These are phyloP conservation scores for Phocoena phocoena DNA, from an alignment of 2,113 vertebrate genomes.

Conservation along the genomic window DNA sequence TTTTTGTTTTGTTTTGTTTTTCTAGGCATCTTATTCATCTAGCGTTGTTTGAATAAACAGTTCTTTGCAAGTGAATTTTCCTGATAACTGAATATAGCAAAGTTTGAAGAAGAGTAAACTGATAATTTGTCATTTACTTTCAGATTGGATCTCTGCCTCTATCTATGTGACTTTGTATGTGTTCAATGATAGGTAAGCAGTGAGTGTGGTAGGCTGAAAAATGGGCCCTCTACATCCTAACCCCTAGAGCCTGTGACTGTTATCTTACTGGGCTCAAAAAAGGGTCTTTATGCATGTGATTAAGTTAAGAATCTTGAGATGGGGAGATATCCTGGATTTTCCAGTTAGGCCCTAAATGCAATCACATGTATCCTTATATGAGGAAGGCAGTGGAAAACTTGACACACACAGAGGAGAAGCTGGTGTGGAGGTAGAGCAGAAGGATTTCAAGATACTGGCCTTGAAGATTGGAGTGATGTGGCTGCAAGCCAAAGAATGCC, in stretches of 20 bases:
- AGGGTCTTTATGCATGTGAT: neutral
- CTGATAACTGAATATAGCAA: neutral
- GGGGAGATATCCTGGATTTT: neutral
- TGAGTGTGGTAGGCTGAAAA: neutral
- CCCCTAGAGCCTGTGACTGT: neutral
- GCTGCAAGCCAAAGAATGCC: neutral
- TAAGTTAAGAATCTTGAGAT: neutral
- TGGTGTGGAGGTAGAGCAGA: neutral
- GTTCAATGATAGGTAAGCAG: neutral
- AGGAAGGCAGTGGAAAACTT: neutral
- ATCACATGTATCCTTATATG: neutral
- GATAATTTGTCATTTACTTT: neutral
- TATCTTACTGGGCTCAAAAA: neutral
- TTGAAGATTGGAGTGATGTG: neutral
- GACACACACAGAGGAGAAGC: neutral
- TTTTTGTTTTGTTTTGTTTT: neutral
- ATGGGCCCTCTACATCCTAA: neutral
- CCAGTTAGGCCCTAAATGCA: neutral
- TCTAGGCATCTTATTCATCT: neutral
- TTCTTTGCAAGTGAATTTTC: neutral
- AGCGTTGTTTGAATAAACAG: neutral
- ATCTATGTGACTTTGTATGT: neutral
- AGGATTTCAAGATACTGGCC: neutral
- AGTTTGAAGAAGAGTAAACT: neutral
- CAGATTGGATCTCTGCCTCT: neutral